These are phyloP conservation scores for Drosophila limbata DNA, from an alignment of 2,888 invertebrate species.

Conservation along the genomic window DNA sequence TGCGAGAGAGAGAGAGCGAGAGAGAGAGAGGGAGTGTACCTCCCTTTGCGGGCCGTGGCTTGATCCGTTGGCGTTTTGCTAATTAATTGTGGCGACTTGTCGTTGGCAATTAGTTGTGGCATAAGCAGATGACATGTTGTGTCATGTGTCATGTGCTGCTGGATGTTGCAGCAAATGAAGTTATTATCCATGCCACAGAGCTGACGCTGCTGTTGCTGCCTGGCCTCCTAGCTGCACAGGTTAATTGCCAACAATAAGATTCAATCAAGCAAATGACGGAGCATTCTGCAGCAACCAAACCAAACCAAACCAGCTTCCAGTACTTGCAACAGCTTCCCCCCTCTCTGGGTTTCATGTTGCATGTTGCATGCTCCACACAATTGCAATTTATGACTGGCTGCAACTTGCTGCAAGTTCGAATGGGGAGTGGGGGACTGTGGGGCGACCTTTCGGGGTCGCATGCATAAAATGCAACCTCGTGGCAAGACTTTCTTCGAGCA, in stretches of 20 bases:
- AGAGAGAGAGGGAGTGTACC: not conserved
- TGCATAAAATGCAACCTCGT: constrained; percentile 68
- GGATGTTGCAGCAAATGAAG: constrained; percentile 64
- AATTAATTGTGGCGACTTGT: constrained; percentile 76
- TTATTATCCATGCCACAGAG: constrained; percentile 58
- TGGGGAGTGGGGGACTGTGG: not conserved
- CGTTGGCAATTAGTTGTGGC: constrained; percentile 69
- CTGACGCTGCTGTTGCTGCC: constrained; percentile 17
- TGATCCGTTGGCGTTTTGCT: constrained; percentile 62
- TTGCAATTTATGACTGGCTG: constrained; percentile 71
- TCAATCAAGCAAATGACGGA: constrained; percentile 79
- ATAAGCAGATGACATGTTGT: constrained; percentile 75
- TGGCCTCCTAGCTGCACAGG: constrained; percentile 70
- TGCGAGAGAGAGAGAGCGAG: not conserved
- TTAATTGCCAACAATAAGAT: constrained; percentile 80
- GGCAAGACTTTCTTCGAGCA: constrained; percentile 56
- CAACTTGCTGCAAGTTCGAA: constrained; percentile 10
- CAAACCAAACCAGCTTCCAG: constrained; percentile 45
- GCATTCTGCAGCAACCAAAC: constrained; percentile 36
- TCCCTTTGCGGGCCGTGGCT: constrained; percentile 12
- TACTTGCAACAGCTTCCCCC: constrained; percentile 12
- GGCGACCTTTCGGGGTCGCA: constrained; percentile 71
- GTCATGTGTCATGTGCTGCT: constrained; percentile 61
- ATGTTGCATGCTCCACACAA: constrained; percentile 43
- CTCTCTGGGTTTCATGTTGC: constrained; percentile 30